phyloP scores from a whole-genome alignment of 2,888 invertebrate genomes.

The Suillia variegata region DNA sequence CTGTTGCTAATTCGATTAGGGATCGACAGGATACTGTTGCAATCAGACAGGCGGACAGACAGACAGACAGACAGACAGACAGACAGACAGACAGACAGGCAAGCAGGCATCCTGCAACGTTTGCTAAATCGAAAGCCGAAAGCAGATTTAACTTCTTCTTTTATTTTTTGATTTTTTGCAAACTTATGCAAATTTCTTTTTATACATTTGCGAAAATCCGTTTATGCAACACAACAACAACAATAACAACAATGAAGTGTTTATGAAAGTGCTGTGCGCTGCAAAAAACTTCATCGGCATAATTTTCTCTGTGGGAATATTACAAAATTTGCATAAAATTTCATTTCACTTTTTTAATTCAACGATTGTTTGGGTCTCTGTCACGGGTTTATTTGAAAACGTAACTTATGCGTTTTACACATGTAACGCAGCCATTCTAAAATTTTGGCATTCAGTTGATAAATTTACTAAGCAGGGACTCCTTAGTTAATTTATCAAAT shows the following conservation, averaged over 20 bases:
- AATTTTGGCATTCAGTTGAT: too few relatives aligned
- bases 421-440: too few relatives aligned
- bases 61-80: too few relatives aligned
- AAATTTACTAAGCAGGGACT: too few relatives aligned
- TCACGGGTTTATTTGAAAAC: too few relatives aligned
- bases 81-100: too few relatives aligned
- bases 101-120: too few relatives aligned
- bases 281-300: constrained; percentile 8
- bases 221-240: too few relatives aligned
- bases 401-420: too few relatives aligned
- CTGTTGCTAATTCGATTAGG: constrained; percentile 59
- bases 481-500: too few relatives aligned
- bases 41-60: too few relatives aligned
- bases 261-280: constrained; percentile 10
- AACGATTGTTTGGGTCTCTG: too few relatives aligned
- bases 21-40: constrained; percentile 24
- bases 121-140: not conserved
- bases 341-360: not conserved
- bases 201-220: constrained; percentile 19
- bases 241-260: constrained; percentile 24
- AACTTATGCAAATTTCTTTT: constrained; percentile 28
- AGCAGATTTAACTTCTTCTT: not conserved
- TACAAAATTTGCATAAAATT: constrained; percentile 15
- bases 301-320: constrained; percentile 20
- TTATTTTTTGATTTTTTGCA: constrained; percentile 11